These are phyloP conservation scores for Anas georgica DNA, from an alignment of 2,797 vertebrate species.

Conservation along the genomic window DNA sequence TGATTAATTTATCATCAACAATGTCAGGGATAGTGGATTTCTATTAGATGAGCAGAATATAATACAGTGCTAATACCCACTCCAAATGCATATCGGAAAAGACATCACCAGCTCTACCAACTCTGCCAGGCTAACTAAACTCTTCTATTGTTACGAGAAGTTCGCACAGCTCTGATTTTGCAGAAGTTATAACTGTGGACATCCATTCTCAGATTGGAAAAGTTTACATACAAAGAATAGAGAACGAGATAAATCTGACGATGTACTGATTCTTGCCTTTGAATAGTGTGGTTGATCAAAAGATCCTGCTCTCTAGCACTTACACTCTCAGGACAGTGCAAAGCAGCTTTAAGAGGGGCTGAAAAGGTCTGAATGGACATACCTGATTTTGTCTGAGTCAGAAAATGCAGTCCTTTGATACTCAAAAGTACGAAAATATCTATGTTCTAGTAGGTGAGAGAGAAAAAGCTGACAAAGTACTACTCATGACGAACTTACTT, in stretches of 20 bases:
- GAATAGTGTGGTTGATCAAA: not conserved
- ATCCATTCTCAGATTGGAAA: not conserved
- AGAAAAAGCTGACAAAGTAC: not conserved
- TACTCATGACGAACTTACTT: not conserved
- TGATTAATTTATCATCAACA: not conserved
- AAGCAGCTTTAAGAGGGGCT: not conserved
- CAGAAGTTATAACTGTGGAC: not conserved
- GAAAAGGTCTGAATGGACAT: not conserved
- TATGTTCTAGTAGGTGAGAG: not conserved
- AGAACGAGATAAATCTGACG: not conserved
- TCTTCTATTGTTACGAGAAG: not conserved
- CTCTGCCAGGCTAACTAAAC: not conserved
- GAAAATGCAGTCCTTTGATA: not conserved
- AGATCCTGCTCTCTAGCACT: not conserved
- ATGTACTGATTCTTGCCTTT: not conserved
- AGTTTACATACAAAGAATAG: not conserved
- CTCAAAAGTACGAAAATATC: not conserved
- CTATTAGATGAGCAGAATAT: not conserved
- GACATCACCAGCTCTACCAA: not conserved
- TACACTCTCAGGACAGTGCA: not conserved
- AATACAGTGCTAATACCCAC: not conserved
- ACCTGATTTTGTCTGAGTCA: not conserved
- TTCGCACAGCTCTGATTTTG: not conserved
- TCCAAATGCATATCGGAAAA: not conserved
- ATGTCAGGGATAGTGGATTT: not conserved